Evolutionary conservation across 2,888 invertebrate genomes (phyloP), one percentile per base, ranked within the genome.

Genomic region (Lutraria lutraria): DNA sequence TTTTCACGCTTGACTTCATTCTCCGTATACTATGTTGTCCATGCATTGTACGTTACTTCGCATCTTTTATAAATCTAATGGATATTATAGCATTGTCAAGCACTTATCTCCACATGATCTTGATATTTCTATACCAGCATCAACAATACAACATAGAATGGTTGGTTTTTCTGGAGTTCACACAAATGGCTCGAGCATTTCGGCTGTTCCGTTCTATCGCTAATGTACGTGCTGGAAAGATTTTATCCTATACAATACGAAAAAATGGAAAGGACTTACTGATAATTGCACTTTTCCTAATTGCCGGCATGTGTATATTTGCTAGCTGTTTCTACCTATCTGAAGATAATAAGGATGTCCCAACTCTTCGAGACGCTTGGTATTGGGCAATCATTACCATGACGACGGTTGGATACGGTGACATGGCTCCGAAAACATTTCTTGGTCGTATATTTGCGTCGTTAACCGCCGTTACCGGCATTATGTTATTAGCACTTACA

Each of bases 381-480:
- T 91, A 91, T 54, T 91, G 89, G 89, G 88, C 90, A 8, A 85
- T 90, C 8, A 81, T 91, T 21, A 91, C 91, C 76, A 87, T 91
- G 89, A 91, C 91, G 68, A 91, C 91, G 15, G 90, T 91, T 52
- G 91, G 91, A 31, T 91, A 91, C 81, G 91, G 91, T 53, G 91
- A 91, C 81, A 88, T 89, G 15, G 83, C 81, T 8, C 90, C 90
- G 1, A 79, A 81, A n/a, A 86, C 90, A 8, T 16, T 29, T 8
- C 31, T 89, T 63, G 91, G 91, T 0, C 84, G 86, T 34, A 68
- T 89, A 34, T 25, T 90, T 16, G 86, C 81, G 0, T 89, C 88
- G 79, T 25, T 91, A 0, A 90, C 90, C 31, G 87, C 90, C 0
- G 82, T 89, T 29, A 81, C 88, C 0, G 91, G 91, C 31, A 86